phyloP scores from a whole-genome alignment of 2,888 invertebrate species.

The Tipula vernalis region DNA sequence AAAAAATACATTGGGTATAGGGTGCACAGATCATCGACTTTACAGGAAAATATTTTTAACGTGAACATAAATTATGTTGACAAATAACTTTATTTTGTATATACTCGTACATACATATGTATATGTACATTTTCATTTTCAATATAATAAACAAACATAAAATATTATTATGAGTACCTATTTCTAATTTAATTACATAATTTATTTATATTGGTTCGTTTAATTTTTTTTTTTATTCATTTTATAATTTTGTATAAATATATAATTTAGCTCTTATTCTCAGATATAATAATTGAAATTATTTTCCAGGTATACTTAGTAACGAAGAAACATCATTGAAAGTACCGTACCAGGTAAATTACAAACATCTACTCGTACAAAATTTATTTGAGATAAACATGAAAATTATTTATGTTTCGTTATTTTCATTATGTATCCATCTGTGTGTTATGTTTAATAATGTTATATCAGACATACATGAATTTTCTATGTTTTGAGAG shows the following conservation, averaged over 20 bases:
- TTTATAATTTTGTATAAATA: neutral
- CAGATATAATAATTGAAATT: neutral
- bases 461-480: neutral
- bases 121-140: neutral
- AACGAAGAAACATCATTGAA: neutral
- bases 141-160: neutral
- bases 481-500: neutral
- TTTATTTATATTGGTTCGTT: neutral
- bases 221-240: neutral
- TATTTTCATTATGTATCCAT: neutral
- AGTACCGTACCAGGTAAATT: constrained; percentile 7
- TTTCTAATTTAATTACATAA: neutral
- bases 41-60: neutral
- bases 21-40: neutral
- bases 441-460: neutral
- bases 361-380: neutral
- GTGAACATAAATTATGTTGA: neutral
- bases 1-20: too few species aligned
- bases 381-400: neutral
- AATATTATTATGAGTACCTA: neutral
- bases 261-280: neutral
- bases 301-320: constrained; percentile 5
- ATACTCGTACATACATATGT: too few species aligned
- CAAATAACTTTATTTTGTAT: neutral
- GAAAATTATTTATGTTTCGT: neutral